Evolutionary conservation across 2,888 invertebrate genomes (phyloP), one percentile per base, ranked within the genome.

Genomic region (Caenorhabditis panamensis): DNA sequence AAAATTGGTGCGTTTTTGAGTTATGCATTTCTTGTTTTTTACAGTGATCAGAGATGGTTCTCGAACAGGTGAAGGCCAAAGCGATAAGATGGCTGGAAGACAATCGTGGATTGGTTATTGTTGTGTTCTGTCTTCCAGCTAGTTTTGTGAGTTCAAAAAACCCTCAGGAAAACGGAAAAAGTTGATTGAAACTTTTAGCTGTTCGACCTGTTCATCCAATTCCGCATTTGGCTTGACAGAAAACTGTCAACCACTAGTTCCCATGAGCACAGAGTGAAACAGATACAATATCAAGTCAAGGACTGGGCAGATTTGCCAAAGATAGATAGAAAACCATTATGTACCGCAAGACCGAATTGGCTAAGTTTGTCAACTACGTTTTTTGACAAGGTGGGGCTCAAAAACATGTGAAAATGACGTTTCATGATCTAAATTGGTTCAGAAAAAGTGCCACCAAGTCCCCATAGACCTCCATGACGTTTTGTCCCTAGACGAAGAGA

Each of bases 311-410:
- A 88, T 31, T 79, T 86, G 24, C 93, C 93, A 0, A 62, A 90
- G 8, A 83, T 90, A 51, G 89, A 92, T 0, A 91, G 93, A 5
- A 93, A 93, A 68, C 91, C 93, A 0, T 92, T 94, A 18, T 94
- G 94, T 92, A 94, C 94, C 0, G 93, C 94, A 0, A 92, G 94
- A 8, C 94, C 94, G 3, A 94, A 94, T 91, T 94, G 94, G 94
- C 91, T 94, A 61, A 94, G 94, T 13, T 92, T 94, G 5, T 94
- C 94, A 11, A 93, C 93, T 1, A 94, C 93, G 0, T 94, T 94
- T 92, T 94, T 93, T 91, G 92, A 93, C 87, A 94, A 94, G 88
- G 91, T 89, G 49, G 6, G 49, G n/a, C n/a, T n/a, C n/a, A n/a
- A 0, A 51, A 41, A 6, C 9, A 3, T 41, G 9, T 41, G 13